A percentile compares a stretch with the other conserved stretches of the same genome.
phyloP scores from a whole-genome alignment of 2,797 vertebrate genomes.

The Rhinatrema bivittatum region DNA sequence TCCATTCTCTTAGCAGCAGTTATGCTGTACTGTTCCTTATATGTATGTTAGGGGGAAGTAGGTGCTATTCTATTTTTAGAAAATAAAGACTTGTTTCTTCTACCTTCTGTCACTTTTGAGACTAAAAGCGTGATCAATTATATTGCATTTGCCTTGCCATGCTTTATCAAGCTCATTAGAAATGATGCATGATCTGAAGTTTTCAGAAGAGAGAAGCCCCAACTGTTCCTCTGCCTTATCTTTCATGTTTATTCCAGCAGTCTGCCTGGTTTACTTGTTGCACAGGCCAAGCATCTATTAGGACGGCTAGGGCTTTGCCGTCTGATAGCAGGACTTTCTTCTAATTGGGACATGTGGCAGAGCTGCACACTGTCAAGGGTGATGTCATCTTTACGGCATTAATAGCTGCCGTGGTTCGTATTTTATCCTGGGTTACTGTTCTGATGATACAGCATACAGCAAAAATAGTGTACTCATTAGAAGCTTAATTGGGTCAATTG shows the following conservation, averaged over 20 bases:
- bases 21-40: no score
- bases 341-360: neutral
- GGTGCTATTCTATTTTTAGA: slow-evolving; percentile 21
- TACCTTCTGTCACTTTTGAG: slow-evolving; percentile 49
- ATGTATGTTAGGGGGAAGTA: no score
- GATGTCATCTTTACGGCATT: slow-evolving; percentile 3
- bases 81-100: slow-evolving; percentile 35
- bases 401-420: slow-evolving; percentile 1
- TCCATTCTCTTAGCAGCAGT: no score
- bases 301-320: neutral
- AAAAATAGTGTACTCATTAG: no score
- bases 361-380: slow-evolving; percentile 5
- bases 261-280: slow-evolving; percentile 21
- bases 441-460: slow-evolving; percentile 1
- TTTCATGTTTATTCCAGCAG: slow-evolving; percentile 20
- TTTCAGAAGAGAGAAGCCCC: slow-evolving; percentile 19
- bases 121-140: slow-evolving; percentile 52
- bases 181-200: slow-evolving; percentile 53
- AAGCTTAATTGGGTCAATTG: no score
- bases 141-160: slow-evolving; percentile 42
- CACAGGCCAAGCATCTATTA: slow-evolving; percentile 6
- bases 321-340: no score
- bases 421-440: slow-evolving; percentile 17
- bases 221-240: slow-evolving; percentile 23
- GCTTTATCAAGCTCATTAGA: slow-evolving; percentile 61